phyloP scores from a whole-genome alignment of 1,140 invertebrate genomes.

The Drosophila bipectinata region DNA sequence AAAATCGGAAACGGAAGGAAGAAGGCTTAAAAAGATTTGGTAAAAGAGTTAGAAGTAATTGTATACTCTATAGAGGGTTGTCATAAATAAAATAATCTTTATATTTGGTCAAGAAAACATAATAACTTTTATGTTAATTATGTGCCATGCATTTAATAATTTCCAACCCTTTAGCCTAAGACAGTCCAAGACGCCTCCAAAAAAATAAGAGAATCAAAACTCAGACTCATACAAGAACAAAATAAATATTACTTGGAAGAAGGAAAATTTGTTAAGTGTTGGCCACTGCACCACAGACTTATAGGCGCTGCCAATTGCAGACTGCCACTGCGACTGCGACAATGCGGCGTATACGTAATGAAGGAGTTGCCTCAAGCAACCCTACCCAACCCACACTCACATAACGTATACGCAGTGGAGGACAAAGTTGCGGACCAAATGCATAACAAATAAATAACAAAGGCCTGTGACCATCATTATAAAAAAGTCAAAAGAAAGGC shows the following conservation, averaged over 20 bases:
- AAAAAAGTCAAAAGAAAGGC: constrained; percentile 20
- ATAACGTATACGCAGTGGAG: constrained; percentile 61
- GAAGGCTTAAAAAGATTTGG: neutral
- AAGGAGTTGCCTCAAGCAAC: constrained; percentile 1
- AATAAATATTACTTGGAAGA: constrained; percentile 42
- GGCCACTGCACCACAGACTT: constrained; percentile 64
- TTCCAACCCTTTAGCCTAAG: neutral
- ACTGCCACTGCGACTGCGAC: constrained; percentile 48
- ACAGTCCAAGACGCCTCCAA: neutral
- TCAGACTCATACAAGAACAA: neutral
- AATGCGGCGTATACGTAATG: constrained; percentile 65
- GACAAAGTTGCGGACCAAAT: constrained; percentile 46
- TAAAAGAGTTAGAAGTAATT: neutral
- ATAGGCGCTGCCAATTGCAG: constrained; percentile 76
- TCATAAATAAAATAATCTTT: no score
- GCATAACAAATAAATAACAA: constrained; percentile 78
- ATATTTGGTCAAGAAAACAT: no score
- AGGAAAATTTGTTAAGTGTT: constrained; percentile 39
- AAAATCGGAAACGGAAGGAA: neutral
- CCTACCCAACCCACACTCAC: constrained; percentile 8
- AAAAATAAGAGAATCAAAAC: neutral
- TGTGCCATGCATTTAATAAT: no score
- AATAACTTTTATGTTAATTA: no score
- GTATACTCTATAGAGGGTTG: constrained; percentile 12
- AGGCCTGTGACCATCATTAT: constrained; percentile 62